These are phyloP conservation scores for Fragum fragum DNA, from an alignment of 2,888 invertebrate species.

Conservation along the genomic window DNA sequence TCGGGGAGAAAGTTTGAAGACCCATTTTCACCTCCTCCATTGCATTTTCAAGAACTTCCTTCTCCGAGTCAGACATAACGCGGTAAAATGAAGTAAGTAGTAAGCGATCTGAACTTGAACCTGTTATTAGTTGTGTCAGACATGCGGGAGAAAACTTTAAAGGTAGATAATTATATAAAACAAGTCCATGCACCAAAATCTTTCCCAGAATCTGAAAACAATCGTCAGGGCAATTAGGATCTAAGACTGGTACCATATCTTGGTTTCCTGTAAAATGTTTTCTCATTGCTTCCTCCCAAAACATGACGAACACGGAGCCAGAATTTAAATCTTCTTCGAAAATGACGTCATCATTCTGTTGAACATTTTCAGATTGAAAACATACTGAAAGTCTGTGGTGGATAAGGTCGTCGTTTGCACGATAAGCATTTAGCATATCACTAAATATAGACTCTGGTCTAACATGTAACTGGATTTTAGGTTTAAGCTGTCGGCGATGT, in stretches of 20 bases:
- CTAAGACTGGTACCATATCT: constrained; percentile 66
- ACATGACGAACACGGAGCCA: constrained; percentile 63
- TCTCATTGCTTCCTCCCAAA: constrained; percentile 74
- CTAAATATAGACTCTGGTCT: constrained; percentile 48
- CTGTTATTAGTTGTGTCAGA: constrained; percentile 60
- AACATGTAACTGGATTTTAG: constrained; percentile 45
- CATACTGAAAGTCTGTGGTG: constrained; percentile 46
- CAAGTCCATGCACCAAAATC: constrained; percentile 71
- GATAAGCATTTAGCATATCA: constrained; percentile 53
- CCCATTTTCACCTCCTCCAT: constrained; percentile 65
- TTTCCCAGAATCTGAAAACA: constrained; percentile 66
- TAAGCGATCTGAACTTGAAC: constrained; percentile 66
- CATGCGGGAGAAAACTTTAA: constrained; percentile 69
- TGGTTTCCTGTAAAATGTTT: constrained; percentile 69
- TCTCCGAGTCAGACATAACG: constrained; percentile 69
- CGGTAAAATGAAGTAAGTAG: constrained; percentile 68
- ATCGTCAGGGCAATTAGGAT: constrained; percentile 61
- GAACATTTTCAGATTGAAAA: constrained; percentile 36
- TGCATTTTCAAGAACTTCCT: constrained; percentile 61
- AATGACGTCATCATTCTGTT: constrained; percentile 35
- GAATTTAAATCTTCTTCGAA: constrained; percentile 49
- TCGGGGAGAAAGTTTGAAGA: constrained; percentile 50
- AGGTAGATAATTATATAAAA: constrained; percentile 72
- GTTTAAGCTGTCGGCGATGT: constrained; percentile 26
- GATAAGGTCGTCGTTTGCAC: constrained; percentile 39